phyloP scores from a whole-genome alignment of 2,888 invertebrate species.

The Drosophila barbarae region DNA sequence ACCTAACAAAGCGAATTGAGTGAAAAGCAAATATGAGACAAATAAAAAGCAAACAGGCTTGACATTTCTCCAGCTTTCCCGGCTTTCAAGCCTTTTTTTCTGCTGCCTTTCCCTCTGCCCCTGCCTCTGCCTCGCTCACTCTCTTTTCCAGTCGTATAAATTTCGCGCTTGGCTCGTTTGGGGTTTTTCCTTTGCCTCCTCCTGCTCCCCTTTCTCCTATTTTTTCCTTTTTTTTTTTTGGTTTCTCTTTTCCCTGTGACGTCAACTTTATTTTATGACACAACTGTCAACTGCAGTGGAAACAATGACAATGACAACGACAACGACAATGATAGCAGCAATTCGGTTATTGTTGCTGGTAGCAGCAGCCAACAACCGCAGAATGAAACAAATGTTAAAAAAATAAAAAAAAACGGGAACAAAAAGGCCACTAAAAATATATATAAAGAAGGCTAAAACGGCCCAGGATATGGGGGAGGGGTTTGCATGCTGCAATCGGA shows the following conservation, averaged over 20 bases:
- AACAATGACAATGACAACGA: constrained; percentile 34
- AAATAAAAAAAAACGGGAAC: neutral
- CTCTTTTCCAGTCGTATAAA: constrained; percentile 43
- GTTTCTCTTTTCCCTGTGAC: constrained; percentile 22
- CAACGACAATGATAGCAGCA: constrained; percentile 45
- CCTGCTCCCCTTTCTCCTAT: neutral
- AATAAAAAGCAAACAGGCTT: constrained; percentile 69
- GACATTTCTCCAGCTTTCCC: constrained; percentile 36
- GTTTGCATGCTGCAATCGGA: neutral
- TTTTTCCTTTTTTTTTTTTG: constrained; percentile 5
- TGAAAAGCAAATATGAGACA: constrained; percentile 77
- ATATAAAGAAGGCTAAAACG: neutral
- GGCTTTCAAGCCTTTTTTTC: constrained; percentile 31
- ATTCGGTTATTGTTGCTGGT: constrained; percentile 39
- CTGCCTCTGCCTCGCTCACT: constrained; percentile 7
- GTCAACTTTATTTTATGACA: constrained; percentile 56
- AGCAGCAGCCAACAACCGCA: constrained; percentile 34
- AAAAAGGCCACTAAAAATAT: neutral
- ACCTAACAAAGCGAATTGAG: constrained; percentile 76
- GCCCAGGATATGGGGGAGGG: neutral
- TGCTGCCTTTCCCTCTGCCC: neutral
- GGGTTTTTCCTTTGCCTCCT: constrained; percentile 34
- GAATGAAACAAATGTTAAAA: constrained; percentile 34
- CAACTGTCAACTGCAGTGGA: constrained; percentile 63
- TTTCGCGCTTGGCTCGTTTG: constrained; percentile 55